Conservation (phyloP, 2,797 vertebrate genomes). For the Orientallactaga sibirica region DNA sequence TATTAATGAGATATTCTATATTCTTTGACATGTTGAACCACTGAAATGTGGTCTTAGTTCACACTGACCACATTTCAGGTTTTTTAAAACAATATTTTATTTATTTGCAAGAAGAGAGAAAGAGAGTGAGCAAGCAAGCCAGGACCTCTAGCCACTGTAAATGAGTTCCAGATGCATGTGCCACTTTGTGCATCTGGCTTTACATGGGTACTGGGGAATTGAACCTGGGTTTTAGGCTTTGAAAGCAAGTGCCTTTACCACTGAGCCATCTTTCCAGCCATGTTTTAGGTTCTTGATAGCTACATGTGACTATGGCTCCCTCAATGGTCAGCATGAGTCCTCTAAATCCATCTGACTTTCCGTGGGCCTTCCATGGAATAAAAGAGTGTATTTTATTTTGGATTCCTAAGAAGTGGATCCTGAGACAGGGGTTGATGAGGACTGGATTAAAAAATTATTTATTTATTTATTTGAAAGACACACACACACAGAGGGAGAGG, state of each 20-base stretch:
- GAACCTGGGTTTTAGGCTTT: no score
- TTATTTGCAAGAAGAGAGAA: no score
- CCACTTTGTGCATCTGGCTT: no score
- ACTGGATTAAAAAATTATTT: background rate
- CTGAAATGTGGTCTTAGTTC: constrained; percentile 16
- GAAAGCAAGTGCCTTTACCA: no score
- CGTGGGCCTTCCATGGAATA: background rate
- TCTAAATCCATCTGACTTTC: background rate
- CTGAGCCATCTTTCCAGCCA: no score
- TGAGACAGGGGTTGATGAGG: background rate
- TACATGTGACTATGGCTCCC: background rate
- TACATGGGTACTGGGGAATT: no score
- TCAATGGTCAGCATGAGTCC: background rate
- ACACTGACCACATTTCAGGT: background rate
- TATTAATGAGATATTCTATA: background rate
- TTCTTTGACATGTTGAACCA: background rate
- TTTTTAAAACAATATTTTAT: background rate
- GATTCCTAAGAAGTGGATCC: background rate
- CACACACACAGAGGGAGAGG: no score
- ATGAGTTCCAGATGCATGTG: no score
- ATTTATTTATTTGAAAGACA: no score
- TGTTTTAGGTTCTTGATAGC: background rate
- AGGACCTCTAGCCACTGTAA: no score
- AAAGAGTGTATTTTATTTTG: background rate
- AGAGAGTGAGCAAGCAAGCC: no score